These are phyloP conservation scores for Acarapis woodi DNA, from an alignment of 1,140 invertebrate genomes.

Conservation along the genomic window DNA sequence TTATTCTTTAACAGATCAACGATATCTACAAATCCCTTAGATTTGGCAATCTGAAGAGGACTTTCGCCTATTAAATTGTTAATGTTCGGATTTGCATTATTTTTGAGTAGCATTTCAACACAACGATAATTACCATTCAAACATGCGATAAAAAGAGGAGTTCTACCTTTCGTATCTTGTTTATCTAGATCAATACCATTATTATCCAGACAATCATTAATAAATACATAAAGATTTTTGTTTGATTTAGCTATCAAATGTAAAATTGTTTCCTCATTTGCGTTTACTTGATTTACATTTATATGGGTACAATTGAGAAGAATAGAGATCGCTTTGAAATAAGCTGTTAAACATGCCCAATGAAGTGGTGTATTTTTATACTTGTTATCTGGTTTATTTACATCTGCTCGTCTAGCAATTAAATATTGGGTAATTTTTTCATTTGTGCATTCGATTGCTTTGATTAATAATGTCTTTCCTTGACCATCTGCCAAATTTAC, in stretches of 20 bases:
- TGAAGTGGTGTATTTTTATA: constrained; percentile 8
- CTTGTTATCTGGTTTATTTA: constrained; percentile 7
- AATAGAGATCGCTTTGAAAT: constrained; percentile 1
- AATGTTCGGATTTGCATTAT: too few species aligned
- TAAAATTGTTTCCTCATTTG: neutral
- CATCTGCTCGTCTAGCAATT: constrained; percentile 5
- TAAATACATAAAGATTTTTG: neutral
- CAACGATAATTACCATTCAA: neutral
- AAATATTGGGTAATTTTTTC: constrained; percentile 17
- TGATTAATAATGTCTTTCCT: constrained; percentile 19
- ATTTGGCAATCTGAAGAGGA: too few species aligned
- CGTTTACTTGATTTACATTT: constrained; percentile 4
- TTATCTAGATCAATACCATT: neutral
- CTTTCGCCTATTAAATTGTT: too few species aligned
- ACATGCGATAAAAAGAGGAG: neutral
- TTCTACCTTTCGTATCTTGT: neutral
- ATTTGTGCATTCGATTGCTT: constrained; percentile 18
- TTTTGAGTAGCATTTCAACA: neutral
- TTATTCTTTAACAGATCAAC: too few species aligned
- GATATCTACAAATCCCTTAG: too few species aligned
- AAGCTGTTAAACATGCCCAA: constrained; percentile 3
- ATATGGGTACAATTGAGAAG: constrained; percentile 1
- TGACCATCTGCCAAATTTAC: constrained; percentile 19
- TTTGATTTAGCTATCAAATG: neutral
- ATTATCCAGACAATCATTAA: neutral